Base-by-base conservation (phyloP, 1,140 invertebrate species). In the Drosophila aff. region DNA sequence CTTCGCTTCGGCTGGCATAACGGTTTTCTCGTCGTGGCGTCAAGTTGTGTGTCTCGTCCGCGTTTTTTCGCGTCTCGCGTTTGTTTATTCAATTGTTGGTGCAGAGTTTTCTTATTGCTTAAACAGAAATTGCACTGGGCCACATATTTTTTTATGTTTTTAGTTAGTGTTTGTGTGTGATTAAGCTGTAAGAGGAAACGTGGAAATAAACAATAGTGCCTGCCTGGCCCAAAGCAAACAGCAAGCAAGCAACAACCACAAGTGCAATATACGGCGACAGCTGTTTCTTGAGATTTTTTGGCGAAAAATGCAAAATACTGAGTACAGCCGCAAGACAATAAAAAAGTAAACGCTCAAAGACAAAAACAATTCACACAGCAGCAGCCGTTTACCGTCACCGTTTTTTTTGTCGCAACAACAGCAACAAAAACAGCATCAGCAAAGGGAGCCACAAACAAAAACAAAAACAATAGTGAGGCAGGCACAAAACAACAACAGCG, bases 211-310 rank as follows among this genome's bases (percentile, higher is more conserved):
- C 13, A 66, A 13, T 8, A 55, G n/a, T 33, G 60, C 47, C 46
- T 69, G 18, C 33, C 33, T 36, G 31, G 33, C 18, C 18, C 36
- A 16, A 71, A 68, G 58, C 21, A 50, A 59, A 43, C 74, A 49
- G 43, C 43, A 64, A 38, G 13, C 11, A 26, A 50, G 21, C 50
- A 78, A 79, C 74, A 84, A 69, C 65, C 69, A 81, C 74, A 77
- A 82, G 79, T 78, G 80, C 79, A 36, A 41, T 21, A 47, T 44
- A 18, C 59, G 68, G 68, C 65, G 75, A 78, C 76, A 78, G 76
- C 76, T 78, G 76, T 78, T 78, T 52, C 46, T 47, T 21, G 63
- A 59, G 52, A 43, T 67, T 46, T 67, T 40, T 47, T 11, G 31
- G 38, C 18, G 47, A 61, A 63, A 57, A 76, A 77, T 73, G 46